A percentile compares a stretch with the other conserved stretches of the same genome.
Evolutionary conservation across 2,797 vertebrate genomes (phyloP).

Genomic region (Megaceryle alcyon): DNA sequence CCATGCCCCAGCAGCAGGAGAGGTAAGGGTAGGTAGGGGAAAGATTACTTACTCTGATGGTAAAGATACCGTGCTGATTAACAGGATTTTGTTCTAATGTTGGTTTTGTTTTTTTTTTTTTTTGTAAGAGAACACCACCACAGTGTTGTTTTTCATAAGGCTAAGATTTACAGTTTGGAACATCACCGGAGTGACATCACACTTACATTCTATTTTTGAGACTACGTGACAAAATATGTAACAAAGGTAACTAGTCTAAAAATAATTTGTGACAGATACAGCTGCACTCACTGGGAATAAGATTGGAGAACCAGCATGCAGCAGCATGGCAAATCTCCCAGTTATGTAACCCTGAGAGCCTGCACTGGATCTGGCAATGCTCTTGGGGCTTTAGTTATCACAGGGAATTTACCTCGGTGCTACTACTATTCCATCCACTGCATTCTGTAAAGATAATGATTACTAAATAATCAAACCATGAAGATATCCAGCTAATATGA

Average conservation of each 20-base stretch:
- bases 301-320: background rate
- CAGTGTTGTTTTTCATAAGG: background rate
- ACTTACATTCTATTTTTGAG: background rate
- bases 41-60: background rate
- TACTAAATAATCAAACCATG: background rate
- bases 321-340: background rate
- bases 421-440: background rate
- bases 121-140: background rate
- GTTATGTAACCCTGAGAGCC: background rate
- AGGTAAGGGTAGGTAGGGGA: background rate
- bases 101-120: background rate
- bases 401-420: background rate
- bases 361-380: background rate
- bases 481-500: background rate
- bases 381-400: background rate
- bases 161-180: background rate
- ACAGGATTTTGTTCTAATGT: background rate
- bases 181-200: background rate
- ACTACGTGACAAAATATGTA: no score
- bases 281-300: background rate
- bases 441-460: background rate
- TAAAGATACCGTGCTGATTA: background rate
- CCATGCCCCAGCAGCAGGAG: background rate
- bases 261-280: background rate
- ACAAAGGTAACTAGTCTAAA: background rate